phyloP scores from a whole-genome alignment of 2,797 vertebrate genomes.

The Taenioides sp. region DNA sequence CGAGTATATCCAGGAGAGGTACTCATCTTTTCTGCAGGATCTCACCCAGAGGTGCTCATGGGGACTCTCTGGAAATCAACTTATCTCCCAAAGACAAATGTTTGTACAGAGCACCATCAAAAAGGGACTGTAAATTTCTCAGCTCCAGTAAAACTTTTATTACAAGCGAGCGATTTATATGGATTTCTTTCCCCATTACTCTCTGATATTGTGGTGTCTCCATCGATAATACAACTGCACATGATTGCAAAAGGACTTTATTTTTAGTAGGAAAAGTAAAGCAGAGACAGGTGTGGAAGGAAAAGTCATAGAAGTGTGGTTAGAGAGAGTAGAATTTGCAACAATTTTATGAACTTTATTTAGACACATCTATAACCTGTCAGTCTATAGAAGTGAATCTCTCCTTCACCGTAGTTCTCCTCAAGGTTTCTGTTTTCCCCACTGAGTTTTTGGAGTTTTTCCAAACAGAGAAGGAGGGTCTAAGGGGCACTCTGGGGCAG shows the following conservation, averaged over 20 bases:
- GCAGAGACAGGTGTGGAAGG: neutral
- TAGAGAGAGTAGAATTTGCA: neutral
- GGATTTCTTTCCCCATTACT: neutral
- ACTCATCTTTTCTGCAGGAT: conserved; percentile 38
- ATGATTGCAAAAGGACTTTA: neutral
- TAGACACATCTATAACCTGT: too few relatives aligned
- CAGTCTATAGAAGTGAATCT: too few relatives aligned
- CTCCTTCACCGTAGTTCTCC: too few relatives aligned
- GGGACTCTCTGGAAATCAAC: conserved; percentile 44
- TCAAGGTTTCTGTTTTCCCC: too few relatives aligned
- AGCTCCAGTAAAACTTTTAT: conserved; percentile 3
- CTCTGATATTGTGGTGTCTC: neutral
- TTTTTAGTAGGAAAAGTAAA: neutral
- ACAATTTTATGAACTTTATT: neutral
- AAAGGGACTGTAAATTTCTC: conserved; percentile 11
- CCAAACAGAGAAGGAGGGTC: too few relatives aligned
- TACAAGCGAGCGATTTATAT: neutral
- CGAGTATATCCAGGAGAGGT: conserved; percentile 33
- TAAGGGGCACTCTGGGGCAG: too few relatives aligned
- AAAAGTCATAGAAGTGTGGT: neutral
- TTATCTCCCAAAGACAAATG: conserved; percentile 40
- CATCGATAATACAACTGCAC: neutral
- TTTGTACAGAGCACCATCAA: conserved; percentile 10
- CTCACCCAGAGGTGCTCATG: conserved; percentile 39
- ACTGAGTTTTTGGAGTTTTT: too few relatives aligned